Percentiles rank a stretch among this genome's conserved stretches.
phyloP scores from a whole-genome alignment of 2,113 vertebrate genomes.

The Nettapus auritus region DNA sequence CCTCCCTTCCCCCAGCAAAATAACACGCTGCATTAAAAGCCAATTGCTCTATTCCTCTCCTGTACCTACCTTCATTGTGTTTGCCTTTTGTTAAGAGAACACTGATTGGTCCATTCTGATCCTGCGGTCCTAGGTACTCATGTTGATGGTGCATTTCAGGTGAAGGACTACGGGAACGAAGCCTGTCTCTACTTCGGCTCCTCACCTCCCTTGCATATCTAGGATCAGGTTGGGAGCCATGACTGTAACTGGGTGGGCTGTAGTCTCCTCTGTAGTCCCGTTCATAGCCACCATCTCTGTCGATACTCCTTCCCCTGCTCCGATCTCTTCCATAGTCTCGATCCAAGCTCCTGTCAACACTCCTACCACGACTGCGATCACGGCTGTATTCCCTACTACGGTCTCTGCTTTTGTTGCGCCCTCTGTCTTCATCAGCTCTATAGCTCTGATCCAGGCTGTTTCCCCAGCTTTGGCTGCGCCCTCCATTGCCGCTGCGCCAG shows the following conservation, averaged over 20 bases:
- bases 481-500: slow-evolving; percentile 80
- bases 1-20: background rate
- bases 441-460: slow-evolving; percentile 78
- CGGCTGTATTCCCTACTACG: slow-evolving; percentile 58
- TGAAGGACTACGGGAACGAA: slow-evolving; percentile 75
- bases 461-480: slow-evolving; percentile 82
- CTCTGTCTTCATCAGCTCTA: slow-evolving; percentile 72
- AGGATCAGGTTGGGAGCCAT: slow-evolving; percentile 62
- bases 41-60: background rate
- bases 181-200: slow-evolving; percentile 81
- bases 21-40: background rate
- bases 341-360: slow-evolving; percentile 80
- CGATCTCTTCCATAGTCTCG: slow-evolving; percentile 74
- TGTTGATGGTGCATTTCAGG: slow-evolving; percentile 18
- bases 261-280: slow-evolving; percentile 63
- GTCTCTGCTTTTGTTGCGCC: slow-evolving; percentile 61
- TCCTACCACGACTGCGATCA: slow-evolving; percentile 79
- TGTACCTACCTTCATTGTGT: slow-evolving; percentile 86
- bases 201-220: slow-evolving; percentile 54
- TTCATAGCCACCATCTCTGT: slow-evolving; percentile 77
- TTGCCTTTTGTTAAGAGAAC: slow-evolving; percentile 91
- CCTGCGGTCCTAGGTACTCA: background rate
- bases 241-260: slow-evolving; percentile 70
- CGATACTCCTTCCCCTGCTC: slow-evolving; percentile 78
- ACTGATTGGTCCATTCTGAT: slow-evolving; percentile 81